Conservation (phyloP, 2,113 vertebrate genomes). For the Oenanthe melanoleuca region DNA sequence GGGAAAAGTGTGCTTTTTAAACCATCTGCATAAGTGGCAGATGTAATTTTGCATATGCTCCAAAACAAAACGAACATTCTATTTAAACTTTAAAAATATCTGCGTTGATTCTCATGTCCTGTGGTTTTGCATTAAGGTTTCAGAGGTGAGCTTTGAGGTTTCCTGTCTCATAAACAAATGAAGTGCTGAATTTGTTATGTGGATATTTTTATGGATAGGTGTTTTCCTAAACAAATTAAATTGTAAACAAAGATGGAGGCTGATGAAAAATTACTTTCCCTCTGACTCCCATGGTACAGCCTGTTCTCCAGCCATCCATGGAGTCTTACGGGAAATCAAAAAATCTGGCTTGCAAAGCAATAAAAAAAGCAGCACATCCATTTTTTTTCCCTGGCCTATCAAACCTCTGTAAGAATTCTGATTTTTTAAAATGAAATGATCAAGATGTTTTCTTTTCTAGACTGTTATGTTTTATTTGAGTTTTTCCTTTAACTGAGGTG, state of each 20-base stretch:
- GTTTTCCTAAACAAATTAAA: neutral
- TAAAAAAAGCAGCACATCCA: neutral
- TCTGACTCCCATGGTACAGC: neutral
- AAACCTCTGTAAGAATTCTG: neutral
- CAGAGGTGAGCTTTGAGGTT: neutral
- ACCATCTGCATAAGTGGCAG: neutral
- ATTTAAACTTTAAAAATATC: neutral
- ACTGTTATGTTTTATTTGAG: neutral
- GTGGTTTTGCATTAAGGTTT: neutral
- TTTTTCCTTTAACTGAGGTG: neutral
- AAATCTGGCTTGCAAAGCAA: neutral
- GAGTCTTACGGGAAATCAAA: neutral
- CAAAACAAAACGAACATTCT: neutral
- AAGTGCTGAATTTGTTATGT: neutral
- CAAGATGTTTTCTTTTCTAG: neutral
- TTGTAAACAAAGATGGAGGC: neutral
- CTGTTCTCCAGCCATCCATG: neutral
- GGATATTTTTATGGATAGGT: neutral
- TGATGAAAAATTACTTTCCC: neutral
- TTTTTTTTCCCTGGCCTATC: neutral
- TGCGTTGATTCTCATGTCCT: neutral
- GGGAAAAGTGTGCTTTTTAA: neutral
- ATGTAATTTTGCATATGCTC: neutral
- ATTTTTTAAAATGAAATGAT: neutral
- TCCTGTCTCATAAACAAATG: neutral